phyloP scores from a whole-genome alignment of 2,797 vertebrate species.

The Spea hammondii region DNA sequence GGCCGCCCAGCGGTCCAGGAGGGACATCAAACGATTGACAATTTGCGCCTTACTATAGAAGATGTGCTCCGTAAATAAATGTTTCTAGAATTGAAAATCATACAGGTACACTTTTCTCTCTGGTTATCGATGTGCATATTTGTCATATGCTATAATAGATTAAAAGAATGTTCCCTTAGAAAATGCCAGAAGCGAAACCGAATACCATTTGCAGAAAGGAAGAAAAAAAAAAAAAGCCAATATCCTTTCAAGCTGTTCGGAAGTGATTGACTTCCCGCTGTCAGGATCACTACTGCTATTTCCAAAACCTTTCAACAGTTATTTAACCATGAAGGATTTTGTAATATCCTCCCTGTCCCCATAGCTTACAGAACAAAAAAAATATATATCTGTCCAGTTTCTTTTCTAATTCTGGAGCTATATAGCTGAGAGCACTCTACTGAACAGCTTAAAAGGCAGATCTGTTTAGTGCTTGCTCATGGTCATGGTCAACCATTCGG shows the following conservation, averaged over 20 bases:
- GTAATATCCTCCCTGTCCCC: slow-evolving; percentile 1
- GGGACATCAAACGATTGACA: no score
- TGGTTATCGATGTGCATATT: no score
- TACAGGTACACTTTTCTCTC: no score
- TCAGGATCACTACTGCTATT: background rate
- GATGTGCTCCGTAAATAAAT: no score
- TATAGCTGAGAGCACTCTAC: background rate
- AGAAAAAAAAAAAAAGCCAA: background rate
- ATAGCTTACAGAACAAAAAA: background rate
- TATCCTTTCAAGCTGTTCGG: background rate
- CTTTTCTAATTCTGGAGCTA: background rate
- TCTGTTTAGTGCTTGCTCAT: background rate
- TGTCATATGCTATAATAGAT: no score
- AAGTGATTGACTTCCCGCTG: background rate
- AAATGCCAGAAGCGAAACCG: background rate
- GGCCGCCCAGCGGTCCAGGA: no score
- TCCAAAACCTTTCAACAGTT: slow-evolving; percentile 4
- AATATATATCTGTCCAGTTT: background rate
- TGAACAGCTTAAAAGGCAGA: background rate
- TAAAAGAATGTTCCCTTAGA: no score
- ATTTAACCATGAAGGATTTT: slow-evolving; percentile 9
- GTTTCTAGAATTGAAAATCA: no score
- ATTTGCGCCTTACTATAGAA: no score
- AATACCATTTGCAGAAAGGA: background rate
- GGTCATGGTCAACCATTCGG: background rate